Conservation (phyloP, 1,140 invertebrate species). For the Hycleus cichorii region DNA sequence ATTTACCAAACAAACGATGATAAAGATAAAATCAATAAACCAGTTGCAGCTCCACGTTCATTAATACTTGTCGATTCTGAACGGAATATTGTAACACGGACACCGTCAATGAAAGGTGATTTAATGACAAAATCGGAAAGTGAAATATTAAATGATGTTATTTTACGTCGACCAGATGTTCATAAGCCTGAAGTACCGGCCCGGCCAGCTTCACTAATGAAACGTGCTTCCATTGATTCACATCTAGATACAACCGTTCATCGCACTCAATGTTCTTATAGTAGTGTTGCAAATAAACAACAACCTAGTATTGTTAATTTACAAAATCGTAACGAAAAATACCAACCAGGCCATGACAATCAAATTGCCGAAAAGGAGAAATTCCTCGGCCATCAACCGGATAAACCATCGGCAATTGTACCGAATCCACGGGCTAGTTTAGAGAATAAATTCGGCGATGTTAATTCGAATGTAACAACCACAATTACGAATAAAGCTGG, state of each 20-base stretch:
- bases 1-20: not conserved
- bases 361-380: constrained; percentile 38
- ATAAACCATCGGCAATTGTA: constrained; percentile 28
- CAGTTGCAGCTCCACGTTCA: constrained; percentile 28
- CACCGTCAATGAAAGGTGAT: constrained; percentile 11
- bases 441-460: not conserved
- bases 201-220: constrained; percentile 54
- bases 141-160: constrained; percentile 20
- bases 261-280: constrained; percentile 34
- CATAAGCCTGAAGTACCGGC: constrained; percentile 63
- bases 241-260: constrained; percentile 21
- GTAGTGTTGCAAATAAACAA: constrained; percentile 36
- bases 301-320: constrained; percentile 37
- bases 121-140: constrained; percentile 20
- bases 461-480: not conserved
- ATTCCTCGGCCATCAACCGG: constrained; percentile 33
- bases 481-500: constrained; percentile 11
- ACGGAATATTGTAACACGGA: constrained; percentile 6
- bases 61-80: constrained; percentile 5
- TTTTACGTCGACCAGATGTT: constrained; percentile 27
- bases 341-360: constrained; percentile 34
- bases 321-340: constrained; percentile 26
- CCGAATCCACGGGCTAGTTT: constrained; percentile 17
- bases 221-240: constrained; percentile 2
- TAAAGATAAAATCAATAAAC: constrained; percentile 16